Evolutionary conservation across 2,888 invertebrate genomes (phyloP), one percentile per base, ranked within the genome.

Genomic region (Odontocerum albicorne): DNA sequence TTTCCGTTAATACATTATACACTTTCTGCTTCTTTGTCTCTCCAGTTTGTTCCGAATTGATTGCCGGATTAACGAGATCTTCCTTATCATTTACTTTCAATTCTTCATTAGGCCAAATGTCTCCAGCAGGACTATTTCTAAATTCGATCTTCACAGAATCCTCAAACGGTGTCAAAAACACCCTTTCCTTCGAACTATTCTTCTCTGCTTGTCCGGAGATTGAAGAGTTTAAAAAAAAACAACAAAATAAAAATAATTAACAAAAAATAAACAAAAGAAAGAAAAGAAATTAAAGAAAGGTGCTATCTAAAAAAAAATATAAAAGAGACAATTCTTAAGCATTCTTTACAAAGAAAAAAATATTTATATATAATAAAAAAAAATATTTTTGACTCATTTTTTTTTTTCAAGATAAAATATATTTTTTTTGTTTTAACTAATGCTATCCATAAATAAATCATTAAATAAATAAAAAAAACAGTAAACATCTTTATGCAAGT

Each of bases 1-100:
- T 55, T 32, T 62, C 57, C 7, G 62, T 59, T 0, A 61, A 20
- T 3, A 44, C 22, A 43, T 62, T 62, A 33, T 50, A 62, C 4
- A 62, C 44, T 55, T 57, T 55, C 27, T 54, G 51, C 20, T 55
- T 59, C 7, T 32, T 51, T 7, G 20, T 17, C 15, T 31, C 27
- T 43, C n/a, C n/a, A n/a, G n/a, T n/a, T n/a, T n/a, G n/a, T n/a
- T n/a, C n/a, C n/a, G 19, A 19, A 7, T 12, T 20, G n/a, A 20
- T n/a, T 8, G 12, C 22, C 12, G 22, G 15, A 15, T 10, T 16
- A 22, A 16, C n/a, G n/a, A n/a, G n/a, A n/a, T n/a, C n/a, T n/a
- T 40, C 21, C 6, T 20, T n/a, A 8, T 2, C 17, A 15, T 15
- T 40, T n/a, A n/a, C 35, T 19, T 20, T 12, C 40, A 22, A 39